A percentile compares a stretch with the other conserved stretches of the same genome.
Evolutionary conservation across 1,140 invertebrate genomes (phyloP).

Genomic region (Drosophila busckii): DNA sequence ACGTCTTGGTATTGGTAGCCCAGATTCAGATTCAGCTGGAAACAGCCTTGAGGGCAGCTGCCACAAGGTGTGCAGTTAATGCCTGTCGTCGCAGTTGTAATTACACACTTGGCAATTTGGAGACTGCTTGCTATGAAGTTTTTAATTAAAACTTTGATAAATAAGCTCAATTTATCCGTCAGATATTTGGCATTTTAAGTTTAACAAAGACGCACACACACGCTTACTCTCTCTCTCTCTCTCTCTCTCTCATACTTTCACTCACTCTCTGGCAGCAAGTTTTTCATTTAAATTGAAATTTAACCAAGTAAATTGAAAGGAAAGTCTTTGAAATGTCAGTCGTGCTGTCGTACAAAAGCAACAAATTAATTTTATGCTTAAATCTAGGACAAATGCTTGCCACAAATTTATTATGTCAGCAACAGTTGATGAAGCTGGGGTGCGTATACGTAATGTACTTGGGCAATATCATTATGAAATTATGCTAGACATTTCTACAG

Average conservation of each 20-base stretch:
- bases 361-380: constrained; percentile 24
- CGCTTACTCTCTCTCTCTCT: background rate
- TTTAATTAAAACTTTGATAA: constrained; percentile 77
- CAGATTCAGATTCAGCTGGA: background rate
- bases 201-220: constrained; percentile 16
- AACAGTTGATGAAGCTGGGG: too few species aligned
- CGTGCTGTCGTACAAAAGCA: constrained; percentile 19
- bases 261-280: constrained; percentile 53
- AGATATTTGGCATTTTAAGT: constrained; percentile 61
- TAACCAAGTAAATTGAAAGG: constrained; percentile 5
- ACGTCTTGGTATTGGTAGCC: constrained; percentile 17
- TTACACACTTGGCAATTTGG: constrained; percentile 67
- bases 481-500: constrained; percentile 12
- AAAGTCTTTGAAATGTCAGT: constrained; percentile 16
- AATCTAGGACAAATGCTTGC: constrained; percentile 7
- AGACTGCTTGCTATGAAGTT: constrained; percentile 56
- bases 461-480: constrained; percentile 8
- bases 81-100: constrained; percentile 56
- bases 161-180: constrained; percentile 71
- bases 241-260: constrained; percentile 2
- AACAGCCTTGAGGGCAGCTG: background rate
- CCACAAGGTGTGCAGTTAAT: background rate
- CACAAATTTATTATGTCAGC: too few species aligned
- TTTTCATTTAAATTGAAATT: constrained; percentile 65
- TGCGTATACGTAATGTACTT: too few species aligned